Conservation (phyloP, 1,140 invertebrate species). For the Magallana ariakensis region DNA sequence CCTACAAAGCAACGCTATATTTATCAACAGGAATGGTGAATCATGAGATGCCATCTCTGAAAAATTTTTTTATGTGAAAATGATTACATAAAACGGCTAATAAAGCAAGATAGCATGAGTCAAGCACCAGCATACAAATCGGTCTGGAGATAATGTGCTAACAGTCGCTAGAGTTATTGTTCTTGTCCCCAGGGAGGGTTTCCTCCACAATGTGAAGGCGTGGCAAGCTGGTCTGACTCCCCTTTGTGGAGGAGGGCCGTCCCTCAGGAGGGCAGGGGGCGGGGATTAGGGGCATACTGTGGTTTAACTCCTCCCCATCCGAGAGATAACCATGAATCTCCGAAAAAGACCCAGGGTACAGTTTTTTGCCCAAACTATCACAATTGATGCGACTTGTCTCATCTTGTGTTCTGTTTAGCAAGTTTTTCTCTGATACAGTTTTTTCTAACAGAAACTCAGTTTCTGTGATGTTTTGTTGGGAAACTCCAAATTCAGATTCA, state of each 20-base stretch:
- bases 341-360: constrained; percentile 27
- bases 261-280: not conserved
- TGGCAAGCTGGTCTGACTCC: not conserved
- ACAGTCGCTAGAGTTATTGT: constrained; percentile 19
- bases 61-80: not conserved
- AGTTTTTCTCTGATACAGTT: constrained; percentile 60
- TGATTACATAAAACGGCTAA: not conserved
- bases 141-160: not conserved
- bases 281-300: constrained; percentile 58
- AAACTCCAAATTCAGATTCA: constrained; percentile 56
- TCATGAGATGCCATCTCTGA: not conserved
- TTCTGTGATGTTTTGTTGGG: constrained; percentile 57
- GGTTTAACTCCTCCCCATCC: constrained; percentile 39
- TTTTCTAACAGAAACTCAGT: constrained; percentile 57
- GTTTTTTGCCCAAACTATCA: constrained; percentile 32
- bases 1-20: not conserved
- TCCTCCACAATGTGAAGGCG: constrained; percentile 9
- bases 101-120: not conserved
- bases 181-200: not conserved
- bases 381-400: constrained; percentile 20
- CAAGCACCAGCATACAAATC: not conserved
- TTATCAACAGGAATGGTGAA: not conserved
- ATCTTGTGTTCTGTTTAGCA: constrained; percentile 58
- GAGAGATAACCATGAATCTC: constrained; percentile 37
- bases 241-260: not conserved